Conservation (phyloP, 2,113 vertebrate species). For the Cyanistes caeruleus region DNA sequence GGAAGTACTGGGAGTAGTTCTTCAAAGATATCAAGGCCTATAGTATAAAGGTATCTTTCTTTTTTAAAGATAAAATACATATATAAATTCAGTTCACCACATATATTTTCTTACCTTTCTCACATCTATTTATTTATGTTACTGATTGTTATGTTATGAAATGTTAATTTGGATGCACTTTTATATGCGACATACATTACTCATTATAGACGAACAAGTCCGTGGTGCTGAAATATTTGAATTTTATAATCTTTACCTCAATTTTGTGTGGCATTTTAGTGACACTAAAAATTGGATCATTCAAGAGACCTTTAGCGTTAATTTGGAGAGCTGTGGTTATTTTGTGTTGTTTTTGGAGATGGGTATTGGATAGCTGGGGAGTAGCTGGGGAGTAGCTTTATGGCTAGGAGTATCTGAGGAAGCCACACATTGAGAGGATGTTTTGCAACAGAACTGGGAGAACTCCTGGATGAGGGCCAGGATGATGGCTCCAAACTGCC, state of each 20-base stretch:
- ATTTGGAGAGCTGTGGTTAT: not conserved
- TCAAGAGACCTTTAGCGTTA: fast-evolving
- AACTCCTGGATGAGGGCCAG: not conserved
- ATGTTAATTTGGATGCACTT: not conserved
- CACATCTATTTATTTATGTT: not conserved
- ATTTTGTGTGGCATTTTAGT: not conserved
- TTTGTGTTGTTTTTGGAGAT: not conserved
- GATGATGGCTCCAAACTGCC: not conserved
- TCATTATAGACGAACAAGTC: not conserved
- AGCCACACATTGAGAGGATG: fast-evolving
- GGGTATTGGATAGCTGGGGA: not conserved
- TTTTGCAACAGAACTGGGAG: not conserved
- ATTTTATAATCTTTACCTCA: not conserved
- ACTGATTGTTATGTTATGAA: not conserved
- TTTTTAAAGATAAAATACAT: not conserved
- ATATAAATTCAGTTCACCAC: not conserved
- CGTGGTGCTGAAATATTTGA: not conserved
- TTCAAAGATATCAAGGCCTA: not conserved
- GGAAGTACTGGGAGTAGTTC: not conserved
- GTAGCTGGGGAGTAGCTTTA: not conserved
- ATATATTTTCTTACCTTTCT: not conserved
- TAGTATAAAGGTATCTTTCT: not conserved
- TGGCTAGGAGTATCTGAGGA: not conserved
- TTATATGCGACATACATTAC: not conserved
- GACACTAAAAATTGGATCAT: not conserved